Percentiles rank a stretch among this genome's conserved stretches.
Evolutionary conservation across 2,797 vertebrate species (phyloP).

Genomic region (Acipenser ruthenus): DNA sequence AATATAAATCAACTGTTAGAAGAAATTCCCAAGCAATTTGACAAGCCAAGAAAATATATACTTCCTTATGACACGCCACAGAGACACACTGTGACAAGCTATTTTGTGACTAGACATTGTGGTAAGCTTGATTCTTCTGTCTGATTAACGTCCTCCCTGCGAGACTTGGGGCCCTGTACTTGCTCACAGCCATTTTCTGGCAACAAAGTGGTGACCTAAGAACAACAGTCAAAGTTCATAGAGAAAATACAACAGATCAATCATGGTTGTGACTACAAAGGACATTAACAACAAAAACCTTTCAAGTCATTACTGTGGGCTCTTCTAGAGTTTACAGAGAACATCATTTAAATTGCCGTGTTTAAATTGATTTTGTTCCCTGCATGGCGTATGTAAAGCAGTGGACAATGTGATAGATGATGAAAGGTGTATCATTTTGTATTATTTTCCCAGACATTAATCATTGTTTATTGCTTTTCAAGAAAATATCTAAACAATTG

Average conservation of each 20-base stretch:
- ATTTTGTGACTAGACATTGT: constrained; percentile 1
- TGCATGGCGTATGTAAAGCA: constrained; percentile 31
- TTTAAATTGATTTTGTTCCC: constrained; percentile 31
- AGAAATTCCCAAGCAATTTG: background rate
- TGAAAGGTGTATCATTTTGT: background rate
- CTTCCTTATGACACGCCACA: background rate
- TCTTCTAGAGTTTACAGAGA: constrained; percentile 32
- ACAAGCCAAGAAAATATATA: constrained; percentile 8
- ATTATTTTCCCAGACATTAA: too few species aligned
- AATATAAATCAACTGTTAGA: background rate
- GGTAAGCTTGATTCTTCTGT: constrained; percentile 2
- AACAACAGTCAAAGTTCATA: constrained; percentile 34
- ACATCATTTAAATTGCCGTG: constrained; percentile 28
- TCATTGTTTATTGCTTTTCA: too few species aligned
- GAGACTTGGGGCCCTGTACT: constrained; percentile 2
- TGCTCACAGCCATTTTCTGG: background rate
- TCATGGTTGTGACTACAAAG: constrained; percentile 25
- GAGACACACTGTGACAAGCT: constrained; percentile 1
- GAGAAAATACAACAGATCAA: constrained; percentile 38
- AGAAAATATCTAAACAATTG: too few species aligned
- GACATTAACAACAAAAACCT: constrained; percentile 26
- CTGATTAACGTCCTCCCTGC: constrained; percentile 5
- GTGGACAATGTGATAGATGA: background rate
- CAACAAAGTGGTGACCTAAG: constrained; percentile 22
- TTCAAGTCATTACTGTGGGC: constrained; percentile 24